Base-by-base conservation (phyloP, 23 tunicate genomes). In the Pegea sp. region DNA sequence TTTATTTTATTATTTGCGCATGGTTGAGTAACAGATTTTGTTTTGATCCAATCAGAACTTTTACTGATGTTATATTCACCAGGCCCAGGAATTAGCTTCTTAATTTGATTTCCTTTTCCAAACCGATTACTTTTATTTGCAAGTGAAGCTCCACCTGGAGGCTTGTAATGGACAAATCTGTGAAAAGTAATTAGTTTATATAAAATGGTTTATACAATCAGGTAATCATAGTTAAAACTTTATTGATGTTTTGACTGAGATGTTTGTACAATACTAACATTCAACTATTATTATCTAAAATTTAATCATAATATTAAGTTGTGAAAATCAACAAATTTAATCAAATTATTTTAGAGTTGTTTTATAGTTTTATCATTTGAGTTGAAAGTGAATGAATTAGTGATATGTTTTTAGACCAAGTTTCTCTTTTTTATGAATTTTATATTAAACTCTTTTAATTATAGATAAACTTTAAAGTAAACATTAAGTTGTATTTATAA, bases 1-100 rank as follows among this genome's bases (percentile, higher is more conserved):
- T n/a, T n/a, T n/a, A n/a, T n/a, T n/a, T n/a, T n/a, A n/a, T n/a
- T n/a, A n/a, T n/a, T n/a, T n/a, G n/a, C n/a, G n/a, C n/a, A n/a
- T n/a, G n/a, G n/a, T n/a, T n/a, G n/a, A n/a, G 16, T 38, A 38
- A 38, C 11, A 38, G 13, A 8, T 38, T 38, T 52, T 1, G 92
- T 11, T 59, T 84, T 84, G 22, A 84, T 31, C 95, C 95, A 84
- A 54, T 84, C 95, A 43, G 59, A 62, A 44, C 69, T 84, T 57
- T 84, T 84, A 28, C 76, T 68, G 32, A 84, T 29, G 48, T 74
- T 84, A 62, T 84, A 84, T 27, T 70, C 66, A 26, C 84, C 84
- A 30, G 95, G 95, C 0, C 84, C 84, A 23, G 95, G 95, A 6
- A 76, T 74, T 24, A 74, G 62, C 6, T 69, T 65, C 29, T 68